phyloP scores from a whole-genome alignment of 2,888 invertebrate species.

The Anorthoa munda region DNA sequence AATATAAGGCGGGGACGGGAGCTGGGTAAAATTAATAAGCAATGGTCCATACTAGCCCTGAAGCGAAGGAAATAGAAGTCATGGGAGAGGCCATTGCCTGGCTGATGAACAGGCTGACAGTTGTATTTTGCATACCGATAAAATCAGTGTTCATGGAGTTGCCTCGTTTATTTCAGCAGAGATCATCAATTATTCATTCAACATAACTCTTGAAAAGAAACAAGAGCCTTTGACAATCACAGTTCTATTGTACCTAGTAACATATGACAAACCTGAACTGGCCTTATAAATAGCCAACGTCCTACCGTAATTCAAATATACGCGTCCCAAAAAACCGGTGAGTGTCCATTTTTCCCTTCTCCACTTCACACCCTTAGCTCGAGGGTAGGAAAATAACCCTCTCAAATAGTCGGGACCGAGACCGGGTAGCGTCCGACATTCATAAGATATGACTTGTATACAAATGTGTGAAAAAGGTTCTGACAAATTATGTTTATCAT shows the following conservation, averaged over 20 bases:
- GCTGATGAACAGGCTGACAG: too few relatives aligned
- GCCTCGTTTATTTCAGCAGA: too few relatives aligned
- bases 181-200: not conserved
- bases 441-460: constrained; percentile 64
- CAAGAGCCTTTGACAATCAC: not conserved
- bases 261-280: not conserved
- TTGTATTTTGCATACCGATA: too few relatives aligned
- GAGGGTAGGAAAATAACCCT: constrained; percentile 60
- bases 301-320: constrained; percentile 35
- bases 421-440: constrained; percentile 39
- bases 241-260: not conserved
- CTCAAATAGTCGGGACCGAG: constrained; percentile 19
- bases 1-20: too few relatives aligned
- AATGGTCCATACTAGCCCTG: too few relatives aligned
- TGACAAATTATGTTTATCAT: constrained; percentile 64
- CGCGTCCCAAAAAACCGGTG: constrained; percentile 58
- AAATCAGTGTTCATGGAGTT: too few relatives aligned
- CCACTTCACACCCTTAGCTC: constrained; percentile 53
- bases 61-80: too few relatives aligned
- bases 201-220: not conserved
- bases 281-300: constrained; percentile 13
- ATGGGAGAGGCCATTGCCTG: too few relatives aligned
- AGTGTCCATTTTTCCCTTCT: constrained; percentile 63
- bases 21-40: too few relatives aligned
- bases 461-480: constrained; percentile 63